A percentile compares a stretch with the other conserved stretches of the same genome.
phyloP scores from a whole-genome alignment of 1,140 invertebrate genomes.

The Heterodera carotae region DNA sequence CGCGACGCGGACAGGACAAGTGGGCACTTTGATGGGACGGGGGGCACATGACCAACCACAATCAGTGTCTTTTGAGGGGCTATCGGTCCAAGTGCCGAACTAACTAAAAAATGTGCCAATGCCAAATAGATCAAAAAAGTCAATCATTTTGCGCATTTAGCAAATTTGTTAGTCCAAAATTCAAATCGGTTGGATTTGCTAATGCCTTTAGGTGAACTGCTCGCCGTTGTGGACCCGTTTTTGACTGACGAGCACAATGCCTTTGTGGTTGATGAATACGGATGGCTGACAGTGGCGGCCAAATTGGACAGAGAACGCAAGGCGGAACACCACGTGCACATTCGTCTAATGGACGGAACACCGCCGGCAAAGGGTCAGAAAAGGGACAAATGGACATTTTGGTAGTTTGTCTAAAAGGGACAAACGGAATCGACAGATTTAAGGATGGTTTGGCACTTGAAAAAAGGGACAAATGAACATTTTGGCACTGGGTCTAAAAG shows the following conservation, averaged over 20 bases:
- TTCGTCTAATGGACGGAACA: slow-evolving; percentile 1
- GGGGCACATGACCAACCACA: too few species aligned
- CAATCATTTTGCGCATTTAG: too few species aligned
- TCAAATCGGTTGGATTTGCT: neutral
- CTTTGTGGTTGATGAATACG: neutral
- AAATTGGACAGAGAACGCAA: slow-evolving; percentile 1
- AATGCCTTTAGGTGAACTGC: neutral
- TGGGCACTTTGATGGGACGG: neutral
- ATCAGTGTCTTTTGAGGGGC: too few species aligned
- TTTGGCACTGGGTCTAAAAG: too few species aligned
- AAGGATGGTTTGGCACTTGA: too few species aligned
- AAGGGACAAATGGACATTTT: neutral
- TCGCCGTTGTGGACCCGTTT: neutral
- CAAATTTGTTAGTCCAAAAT: too few species aligned
- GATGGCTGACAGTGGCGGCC: neutral
- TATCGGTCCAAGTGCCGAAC: too few species aligned
- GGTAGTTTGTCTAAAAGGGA: too few species aligned
- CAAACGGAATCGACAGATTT: too few species aligned
- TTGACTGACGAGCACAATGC: neutral
- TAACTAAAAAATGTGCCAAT: too few species aligned
- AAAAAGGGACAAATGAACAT: too few species aligned
- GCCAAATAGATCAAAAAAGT: too few species aligned
- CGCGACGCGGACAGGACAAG: neutral
- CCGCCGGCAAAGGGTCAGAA: neutral
- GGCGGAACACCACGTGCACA: neutral